Evolutionary conservation across 2,797 vertebrate species (phyloP), one percentile per base, ranked within the genome.

Genomic region (Sebastiscus tertius): DNA sequence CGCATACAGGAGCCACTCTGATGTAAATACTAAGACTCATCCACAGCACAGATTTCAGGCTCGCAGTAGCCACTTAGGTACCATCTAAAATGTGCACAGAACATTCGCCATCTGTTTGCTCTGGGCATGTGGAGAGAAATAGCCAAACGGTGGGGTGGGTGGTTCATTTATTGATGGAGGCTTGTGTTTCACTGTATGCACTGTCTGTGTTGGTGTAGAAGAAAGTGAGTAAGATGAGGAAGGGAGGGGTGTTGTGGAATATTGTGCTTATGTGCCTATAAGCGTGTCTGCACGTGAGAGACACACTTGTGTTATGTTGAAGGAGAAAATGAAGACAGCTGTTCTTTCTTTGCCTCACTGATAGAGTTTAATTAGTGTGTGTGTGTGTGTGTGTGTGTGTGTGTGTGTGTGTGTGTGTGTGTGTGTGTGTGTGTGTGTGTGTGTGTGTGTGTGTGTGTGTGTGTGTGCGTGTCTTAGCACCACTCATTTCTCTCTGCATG

Each of bases 261-360:
- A 59, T 79, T 87, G 80, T 83, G 67, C 70, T 24, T 72, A 16
- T 76, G 55, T 82, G 59, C 82, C 64, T 75, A 55, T 85, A 80
- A 82, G 71, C 9, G 4, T 72, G 79, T 85, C 79, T 72, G 63
- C 71, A 75, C 77, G 64, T 72, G 55, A 87, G 71, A 78, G 34
- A 69, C 55, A 75, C 79, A 67, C 80, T 78, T 77, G 74, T 52
- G 82, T 67, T 87, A 65, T 75, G 80, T 39, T 90, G 81, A 88
- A 86, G 82, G 77, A 89, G 83, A 87, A 88, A 84, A 89, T 52
- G 12, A 77, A 91, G 89, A 88, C 93, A 94, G 90, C 93, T 95
- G 94, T 90, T 92, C 66, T 88, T 89, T 89, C 83, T 88, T 90
- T 92, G 88, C 92, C 68, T 91, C 92, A 82, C 87, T 94, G 92